Evolutionary conservation across 1,140 invertebrate species (phyloP).

Genomic region (Elysia chlorotica): DNA sequence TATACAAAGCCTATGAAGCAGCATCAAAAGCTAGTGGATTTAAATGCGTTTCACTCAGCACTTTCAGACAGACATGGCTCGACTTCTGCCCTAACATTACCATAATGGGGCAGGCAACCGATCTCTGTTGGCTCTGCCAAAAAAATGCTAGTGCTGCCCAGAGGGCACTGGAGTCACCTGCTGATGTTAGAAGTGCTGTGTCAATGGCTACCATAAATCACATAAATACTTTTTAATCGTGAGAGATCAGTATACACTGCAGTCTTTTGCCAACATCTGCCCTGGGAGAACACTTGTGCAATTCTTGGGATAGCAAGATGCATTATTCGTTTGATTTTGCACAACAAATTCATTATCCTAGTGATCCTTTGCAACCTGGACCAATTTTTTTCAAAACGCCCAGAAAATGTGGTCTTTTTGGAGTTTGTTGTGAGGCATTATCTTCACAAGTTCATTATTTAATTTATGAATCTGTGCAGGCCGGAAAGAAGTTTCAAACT

Average conservation of each 20-base stretch:
- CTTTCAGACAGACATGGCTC: background rate
- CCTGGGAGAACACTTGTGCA: background rate
- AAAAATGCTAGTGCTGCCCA: background rate
- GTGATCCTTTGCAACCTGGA: background rate
- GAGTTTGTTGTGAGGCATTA: background rate
- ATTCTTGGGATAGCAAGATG: background rate
- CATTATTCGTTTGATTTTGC: background rate
- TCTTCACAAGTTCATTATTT: background rate
- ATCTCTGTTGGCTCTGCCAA: slow-evolving; percentile 3
- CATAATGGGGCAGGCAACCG: background rate
- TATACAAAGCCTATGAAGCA: background rate
- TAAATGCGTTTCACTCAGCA: background rate
- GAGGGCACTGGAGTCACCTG: background rate
- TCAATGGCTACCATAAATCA: background rate
- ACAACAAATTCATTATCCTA: background rate
- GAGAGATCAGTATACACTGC: background rate
- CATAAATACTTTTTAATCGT: background rate
- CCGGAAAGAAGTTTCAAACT: background rate
- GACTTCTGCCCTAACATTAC: background rate
- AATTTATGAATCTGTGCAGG: background rate
- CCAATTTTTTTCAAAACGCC: background rate
- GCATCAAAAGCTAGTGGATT: background rate
- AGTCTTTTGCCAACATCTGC: too few species aligned
- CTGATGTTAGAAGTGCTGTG: background rate
- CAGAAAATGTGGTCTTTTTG: background rate